Evolutionary conservation across 2,888 invertebrate species (phyloP), one percentile per base, ranked within the genome.

Genomic region (Drosophila pegasa): DNA sequence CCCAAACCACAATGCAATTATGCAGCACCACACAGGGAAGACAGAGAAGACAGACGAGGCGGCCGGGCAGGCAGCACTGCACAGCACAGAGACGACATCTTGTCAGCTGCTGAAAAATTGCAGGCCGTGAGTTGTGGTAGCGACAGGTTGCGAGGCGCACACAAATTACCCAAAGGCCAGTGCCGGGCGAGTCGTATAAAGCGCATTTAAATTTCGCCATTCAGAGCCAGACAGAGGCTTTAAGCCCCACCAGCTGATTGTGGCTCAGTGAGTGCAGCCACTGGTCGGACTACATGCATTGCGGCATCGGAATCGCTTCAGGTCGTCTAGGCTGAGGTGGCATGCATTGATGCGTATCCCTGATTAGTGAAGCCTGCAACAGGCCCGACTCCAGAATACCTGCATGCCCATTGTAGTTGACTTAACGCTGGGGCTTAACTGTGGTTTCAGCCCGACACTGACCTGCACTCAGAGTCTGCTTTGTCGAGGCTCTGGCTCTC

Each of bases 21-120:
- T 87, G 85, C 87, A 79, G 69, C 67, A 64, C 38, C 75, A 18
- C 50, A 52, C 62, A 68, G 66, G 54, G 56, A 41, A 33, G 52
- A 12, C 31, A 4, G 9, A 2, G 31, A 12, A 14, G n/a, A 5
- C 33, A 35, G n/a, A 14, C 33, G 3, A 35, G 33, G 9, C 47
- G 7, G 20, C 1, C 20, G 22, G 12, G 47, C 29, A 18, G 18
- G 14, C 29, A 20, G 31, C 20, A 2, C 33, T 33, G 31, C 31
- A 7, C 29, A 31, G 14, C 14, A 35, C 63, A 59, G 50, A 65
- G 72, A 75, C 79, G 88, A 84, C 88, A 86, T 86, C 76, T 80
- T 80, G 88, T 85, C 87, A 88, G 78, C 61, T 71, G 75, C 56
- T 86, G 83, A 87, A 83, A 87, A 89, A 89, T 86, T 86, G 77